Evolutionary conservation across 2,888 invertebrate species (phyloP).

Genomic region (Gnatocerus cornutus): DNA sequence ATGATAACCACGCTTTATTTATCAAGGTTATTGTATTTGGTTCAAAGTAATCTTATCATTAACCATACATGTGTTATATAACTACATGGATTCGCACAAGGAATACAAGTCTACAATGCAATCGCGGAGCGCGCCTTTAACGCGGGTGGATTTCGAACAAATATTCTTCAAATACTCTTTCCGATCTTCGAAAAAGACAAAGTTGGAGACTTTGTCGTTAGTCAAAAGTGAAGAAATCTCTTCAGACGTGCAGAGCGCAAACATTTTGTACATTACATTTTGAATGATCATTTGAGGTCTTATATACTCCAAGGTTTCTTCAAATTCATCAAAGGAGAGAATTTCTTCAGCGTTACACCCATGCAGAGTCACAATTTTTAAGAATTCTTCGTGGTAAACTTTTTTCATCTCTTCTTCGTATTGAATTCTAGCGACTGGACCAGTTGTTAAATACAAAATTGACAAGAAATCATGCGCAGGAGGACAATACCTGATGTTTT

Average conservation of each 20-base stretch:
- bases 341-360: slow-evolving; percentile 52
- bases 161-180: slow-evolving; percentile 49
- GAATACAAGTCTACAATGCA: slow-evolving; percentile 50
- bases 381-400: slow-evolving; percentile 57
- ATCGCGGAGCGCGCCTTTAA: slow-evolving; percentile 44
- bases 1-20: not conserved
- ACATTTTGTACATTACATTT: slow-evolving; percentile 49
- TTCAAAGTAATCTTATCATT: slow-evolving; percentile 5
- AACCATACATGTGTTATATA: no score
- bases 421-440: slow-evolving; percentile 52
- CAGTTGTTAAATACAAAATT: slow-evolving; percentile 57
- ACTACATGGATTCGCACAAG: slow-evolving; percentile 32
- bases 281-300: slow-evolving; percentile 53
- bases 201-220: slow-evolving; percentile 50
- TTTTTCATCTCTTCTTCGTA: slow-evolving; percentile 52
- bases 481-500: slow-evolving; percentile 74
- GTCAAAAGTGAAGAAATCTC: slow-evolving; percentile 51
- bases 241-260: slow-evolving; percentile 50
- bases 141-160: slow-evolving; percentile 49
- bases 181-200: slow-evolving; percentile 52
- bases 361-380: slow-evolving; percentile 51
- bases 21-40: not conserved
- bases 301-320: slow-evolving; percentile 54
- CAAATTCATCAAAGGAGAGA: slow-evolving; percentile 55
- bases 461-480: slow-evolving; percentile 77